phyloP scores from a whole-genome alignment of 1,140 invertebrate genomes.

The Leptinotarsa undecemlineata region DNA sequence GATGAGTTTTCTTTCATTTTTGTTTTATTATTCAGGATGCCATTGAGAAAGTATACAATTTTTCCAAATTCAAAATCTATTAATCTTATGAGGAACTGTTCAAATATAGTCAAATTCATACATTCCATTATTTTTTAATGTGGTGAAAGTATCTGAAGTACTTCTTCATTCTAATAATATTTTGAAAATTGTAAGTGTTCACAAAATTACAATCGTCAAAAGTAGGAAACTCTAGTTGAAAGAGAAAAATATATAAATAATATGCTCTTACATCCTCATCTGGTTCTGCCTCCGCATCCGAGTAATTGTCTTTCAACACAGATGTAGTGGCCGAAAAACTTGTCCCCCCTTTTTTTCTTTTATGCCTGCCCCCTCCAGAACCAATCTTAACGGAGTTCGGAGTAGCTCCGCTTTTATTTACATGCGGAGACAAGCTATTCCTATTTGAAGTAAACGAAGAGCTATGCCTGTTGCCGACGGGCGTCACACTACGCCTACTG shows the following conservation, averaged over 20 bases:
- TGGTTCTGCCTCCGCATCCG: slow-evolving; percentile 50
- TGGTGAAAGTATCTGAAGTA: not conserved
- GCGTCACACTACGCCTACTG: not conserved
- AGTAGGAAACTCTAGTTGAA: not conserved
- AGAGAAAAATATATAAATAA: not conserved
- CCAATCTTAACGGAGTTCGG: not conserved
- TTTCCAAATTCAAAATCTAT: no score
- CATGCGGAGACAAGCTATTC: not conserved
- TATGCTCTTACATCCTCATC: slow-evolving; percentile 37
- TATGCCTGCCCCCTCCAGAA: not conserved
- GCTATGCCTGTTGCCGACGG: not conserved
- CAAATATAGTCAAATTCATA: no score
- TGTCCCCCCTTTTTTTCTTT: not conserved
- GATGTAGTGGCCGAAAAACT: slow-evolving; percentile 57
- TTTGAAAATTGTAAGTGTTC: no score
- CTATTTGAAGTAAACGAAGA: not conserved
- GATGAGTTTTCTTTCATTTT: no score
- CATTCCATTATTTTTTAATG: no score
- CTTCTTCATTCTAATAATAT: not conserved
- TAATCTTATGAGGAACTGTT: no score
- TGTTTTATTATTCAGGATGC: no score
- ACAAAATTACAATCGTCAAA: no score
- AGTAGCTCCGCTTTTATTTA: slow-evolving; percentile 7
- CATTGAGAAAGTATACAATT: no score
- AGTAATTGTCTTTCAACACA: slow-evolving; percentile 56